Percentiles rank a stretch among this genome's conserved stretches.
These are phyloP conservation scores for Bombus polaris DNA, from an alignment of 1,140 invertebrate species.

Conservation along the genomic window DNA sequence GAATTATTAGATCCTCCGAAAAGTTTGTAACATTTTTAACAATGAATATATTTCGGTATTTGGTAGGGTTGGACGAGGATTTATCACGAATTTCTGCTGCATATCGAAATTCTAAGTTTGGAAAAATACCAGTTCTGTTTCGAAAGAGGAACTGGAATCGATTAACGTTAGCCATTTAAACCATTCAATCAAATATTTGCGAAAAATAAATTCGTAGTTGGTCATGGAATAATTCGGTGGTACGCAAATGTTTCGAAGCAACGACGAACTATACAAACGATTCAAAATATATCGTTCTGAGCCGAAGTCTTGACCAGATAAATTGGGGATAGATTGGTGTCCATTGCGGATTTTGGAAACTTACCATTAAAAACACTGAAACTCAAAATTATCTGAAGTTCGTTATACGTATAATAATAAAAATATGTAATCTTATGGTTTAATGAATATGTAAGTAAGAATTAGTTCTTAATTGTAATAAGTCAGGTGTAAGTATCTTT, in stretches of 20 bases:
- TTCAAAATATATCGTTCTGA: conserved; percentile 21
- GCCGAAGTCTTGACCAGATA: conserved; percentile 21
- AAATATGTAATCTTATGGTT: neutral
- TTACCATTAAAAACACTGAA: conserved; percentile 16
- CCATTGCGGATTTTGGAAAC: conserved; percentile 21
- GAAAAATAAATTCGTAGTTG: neutral
- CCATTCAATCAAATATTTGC: neutral
- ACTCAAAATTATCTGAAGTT: conserved; percentile 4
- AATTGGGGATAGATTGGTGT: conserved; percentile 35
- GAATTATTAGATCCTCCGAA: neutral
- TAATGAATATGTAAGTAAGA: neutral
- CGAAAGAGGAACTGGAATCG: neutral
- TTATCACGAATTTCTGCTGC: too few relatives aligned
- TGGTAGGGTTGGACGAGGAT: too few relatives aligned
- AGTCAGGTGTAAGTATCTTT: too few relatives aligned
- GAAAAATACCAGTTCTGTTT: too few relatives aligned
- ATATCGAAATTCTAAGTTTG: too few relatives aligned
- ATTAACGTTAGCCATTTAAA: neutral
- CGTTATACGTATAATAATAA: too few relatives aligned
- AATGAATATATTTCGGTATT: neutral
- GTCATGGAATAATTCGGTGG: neutral
- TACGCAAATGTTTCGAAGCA: conserved; percentile 20
- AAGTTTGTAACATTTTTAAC: neutral
- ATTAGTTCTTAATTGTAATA: too few relatives aligned
- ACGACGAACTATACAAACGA: conserved; percentile 15